Conservation (phyloP, 1,140 invertebrate species). For the Bombus sibiricus region DNA sequence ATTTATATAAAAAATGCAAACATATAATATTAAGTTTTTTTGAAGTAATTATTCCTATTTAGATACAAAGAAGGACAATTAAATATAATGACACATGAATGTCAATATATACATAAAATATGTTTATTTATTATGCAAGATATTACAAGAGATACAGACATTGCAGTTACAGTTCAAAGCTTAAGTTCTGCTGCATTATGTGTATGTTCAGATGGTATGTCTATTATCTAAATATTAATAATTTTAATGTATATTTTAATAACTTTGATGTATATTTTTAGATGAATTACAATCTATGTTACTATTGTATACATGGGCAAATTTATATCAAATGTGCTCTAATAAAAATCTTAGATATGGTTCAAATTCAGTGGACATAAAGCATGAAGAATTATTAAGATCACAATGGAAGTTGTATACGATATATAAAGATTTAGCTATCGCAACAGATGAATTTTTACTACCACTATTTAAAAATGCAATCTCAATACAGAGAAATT, state of each 20-base stretch:
- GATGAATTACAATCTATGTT: conserved; percentile 53
- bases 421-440: conserved; percentile 69
- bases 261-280: conserved; percentile 29
- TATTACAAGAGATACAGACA: conserved; percentile 23
- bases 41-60: background rate
- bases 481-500: conserved; percentile 49
- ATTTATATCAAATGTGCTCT: conserved; percentile 41
- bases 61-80: conserved; percentile 25
- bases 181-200: conserved; percentile 47
- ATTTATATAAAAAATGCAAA: background rate
- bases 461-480: conserved; percentile 62
- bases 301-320: conserved; percentile 32
- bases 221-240: background rate
- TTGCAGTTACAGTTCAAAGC: conserved; percentile 31
- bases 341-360: conserved; percentile 2
- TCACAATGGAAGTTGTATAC: conserved; percentile 60
- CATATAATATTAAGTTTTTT: background rate
- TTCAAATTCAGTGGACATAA: background rate
- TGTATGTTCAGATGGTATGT: conserved; percentile 51
- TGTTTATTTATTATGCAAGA: conserved; percentile 42
- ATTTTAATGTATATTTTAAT: background rate
- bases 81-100: conserved; percentile 28
- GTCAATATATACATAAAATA: conserved; percentile 47
- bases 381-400: conserved; percentile 21
- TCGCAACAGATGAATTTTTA: conserved; percentile 59